Percentiles rank a stretch among this genome's conserved stretches.
Evolutionary conservation across 2,797 vertebrate species (phyloP).

Genomic region (Parauchenoglanis punctatus): DNA sequence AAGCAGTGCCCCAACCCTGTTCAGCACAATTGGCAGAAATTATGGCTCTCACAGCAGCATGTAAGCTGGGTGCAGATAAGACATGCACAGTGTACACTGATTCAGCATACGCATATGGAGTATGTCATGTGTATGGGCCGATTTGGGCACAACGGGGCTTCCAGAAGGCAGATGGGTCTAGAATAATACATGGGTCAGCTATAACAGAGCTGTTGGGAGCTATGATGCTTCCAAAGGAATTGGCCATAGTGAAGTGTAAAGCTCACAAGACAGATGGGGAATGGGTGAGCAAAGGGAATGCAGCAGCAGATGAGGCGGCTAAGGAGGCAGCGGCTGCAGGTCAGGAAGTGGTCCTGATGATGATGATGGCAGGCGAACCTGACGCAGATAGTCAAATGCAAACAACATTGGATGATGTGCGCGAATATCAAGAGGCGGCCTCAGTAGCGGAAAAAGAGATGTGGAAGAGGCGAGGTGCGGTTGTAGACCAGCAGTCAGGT

Average conservation of each 20-base stretch:
- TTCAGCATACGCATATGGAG: neutral
- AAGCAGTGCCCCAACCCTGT: neutral
- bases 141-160: neutral
- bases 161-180: neutral
- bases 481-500: too few relatives aligned
- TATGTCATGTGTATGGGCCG: neutral
- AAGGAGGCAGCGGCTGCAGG: neutral
- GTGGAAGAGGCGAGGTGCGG: too few relatives aligned
- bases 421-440: too few relatives aligned
- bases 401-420: too few relatives aligned
- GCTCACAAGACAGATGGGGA: neutral
- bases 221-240: neutral
- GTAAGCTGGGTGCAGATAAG: neutral
- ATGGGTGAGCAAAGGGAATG: neutral
- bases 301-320: neutral
- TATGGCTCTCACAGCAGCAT: neutral
- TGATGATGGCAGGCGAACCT: too few relatives aligned
- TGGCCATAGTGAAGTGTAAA: neutral
- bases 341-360: too few relatives aligned
- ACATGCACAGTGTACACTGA: neutral
- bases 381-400: too few relatives aligned
- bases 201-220: neutral
- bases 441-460: too few relatives aligned
- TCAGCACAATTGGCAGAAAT: neutral
- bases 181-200: neutral